Base-by-base conservation (phyloP, 2,113 vertebrate species). In the Poeciliopsis turrubarensis region DNA sequence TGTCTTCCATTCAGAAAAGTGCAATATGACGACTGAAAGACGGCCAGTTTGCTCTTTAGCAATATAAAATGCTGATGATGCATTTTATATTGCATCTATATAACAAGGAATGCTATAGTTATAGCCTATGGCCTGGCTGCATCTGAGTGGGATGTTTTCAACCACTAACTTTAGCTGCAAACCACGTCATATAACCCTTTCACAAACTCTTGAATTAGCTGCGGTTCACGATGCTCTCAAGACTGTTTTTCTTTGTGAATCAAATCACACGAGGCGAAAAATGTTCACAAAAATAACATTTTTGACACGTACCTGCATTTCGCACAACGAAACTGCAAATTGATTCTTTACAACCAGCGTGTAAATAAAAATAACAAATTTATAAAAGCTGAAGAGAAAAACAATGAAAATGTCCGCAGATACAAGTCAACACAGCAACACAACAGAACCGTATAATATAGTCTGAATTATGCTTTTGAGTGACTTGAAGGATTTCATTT, bases 391-490 rank as follows among this genome's bases (percentile, higher is more conserved):
- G 22, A 54, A 22, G 25, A 22, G 51, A 22, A 25, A 54, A 54
- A 54, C 8, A 54, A 54, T 54, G 51, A 9, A 47, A n/a, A 54
- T 54, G 8, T 54, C 25, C n/a, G 22, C 22, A 54, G 25, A 9
- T 8, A 54, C 51, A 54, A 54, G 51, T 54, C 51, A 10, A 54
- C 1, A 54, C 15, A 25, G 51, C 51, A 54, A 54, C 6, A 54
- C 51, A 54, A 25, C 51, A 25, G 19, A 22, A 25, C 51, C 7
- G 22, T n/a, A 17, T 30, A 32, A 11, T 64, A 32, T 3, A 9
- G 70, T 44, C 27, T 41, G 5, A 78, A 41, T 34, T 17, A 70
- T 70, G 34, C 68, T 78, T 77, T 76, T n/a, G 77, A 68, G 60
- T 0, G 0, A 61, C 31, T 44, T 75, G 27, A 83, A 75, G 44